Conservation (phyloP, 2,888 invertebrate genomes). For the Lamellibrachia satsuma region DNA sequence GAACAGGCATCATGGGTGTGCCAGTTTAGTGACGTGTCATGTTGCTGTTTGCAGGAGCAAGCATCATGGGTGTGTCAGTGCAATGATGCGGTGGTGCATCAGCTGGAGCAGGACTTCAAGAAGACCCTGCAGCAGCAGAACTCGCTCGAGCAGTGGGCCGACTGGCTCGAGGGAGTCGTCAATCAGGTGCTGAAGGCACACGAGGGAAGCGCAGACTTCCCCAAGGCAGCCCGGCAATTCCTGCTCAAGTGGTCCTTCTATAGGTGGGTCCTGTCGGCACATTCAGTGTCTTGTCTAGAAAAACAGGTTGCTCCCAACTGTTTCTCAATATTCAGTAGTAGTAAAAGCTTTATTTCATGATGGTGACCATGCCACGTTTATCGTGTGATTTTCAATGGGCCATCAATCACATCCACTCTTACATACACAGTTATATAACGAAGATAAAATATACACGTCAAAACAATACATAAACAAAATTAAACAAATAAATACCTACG, state of each 20-base stretch:
- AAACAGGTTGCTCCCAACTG: background rate
- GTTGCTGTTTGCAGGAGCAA: conserved; percentile 68
- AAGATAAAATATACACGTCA: too few relatives aligned
- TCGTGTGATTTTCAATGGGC: too few relatives aligned
- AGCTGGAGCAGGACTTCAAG: conserved; percentile 89
- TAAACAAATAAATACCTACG: too few relatives aligned
- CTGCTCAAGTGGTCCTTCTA: conserved; percentile 99
- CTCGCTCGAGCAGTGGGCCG: conserved; percentile 95
- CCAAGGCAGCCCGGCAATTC: conserved; percentile 76
- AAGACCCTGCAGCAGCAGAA: conserved; percentile 77
- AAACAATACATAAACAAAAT: too few relatives aligned
- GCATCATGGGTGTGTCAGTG: conserved; percentile 99
- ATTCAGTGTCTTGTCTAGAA: background rate
- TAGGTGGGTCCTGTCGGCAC: conserved; percentile 70
- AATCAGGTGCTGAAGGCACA: conserved; percentile 88
- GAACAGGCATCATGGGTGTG: conserved; percentile 73
- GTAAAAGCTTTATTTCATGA: too few relatives aligned
- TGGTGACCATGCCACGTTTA: too few relatives aligned
- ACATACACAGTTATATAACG: too few relatives aligned
- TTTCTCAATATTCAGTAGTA: background rate
- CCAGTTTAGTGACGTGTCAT: background rate
- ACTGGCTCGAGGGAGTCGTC: conserved; percentile 95
- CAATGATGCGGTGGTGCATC: conserved; percentile 83
- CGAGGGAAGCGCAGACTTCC: conserved; percentile 71
- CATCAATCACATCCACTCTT: too few relatives aligned